A percentile compares a stretch with the other conserved stretches of the same genome.
phyloP scores from a whole-genome alignment of 2,888 invertebrate species.

The Drosophila kokeensis region DNA sequence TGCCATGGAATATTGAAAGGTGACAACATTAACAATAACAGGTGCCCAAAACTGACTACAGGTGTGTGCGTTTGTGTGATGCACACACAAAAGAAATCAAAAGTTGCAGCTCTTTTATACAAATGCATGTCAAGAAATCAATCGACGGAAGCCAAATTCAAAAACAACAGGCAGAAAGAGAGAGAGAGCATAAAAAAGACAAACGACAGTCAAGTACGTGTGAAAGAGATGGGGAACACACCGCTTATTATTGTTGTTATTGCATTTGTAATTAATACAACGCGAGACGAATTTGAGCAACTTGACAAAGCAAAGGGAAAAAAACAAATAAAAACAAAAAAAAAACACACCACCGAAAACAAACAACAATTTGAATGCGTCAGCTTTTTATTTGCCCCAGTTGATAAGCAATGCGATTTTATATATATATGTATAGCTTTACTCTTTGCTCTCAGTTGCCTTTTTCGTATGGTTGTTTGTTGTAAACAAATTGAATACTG shows the following conservation, averaged over 20 bases:
- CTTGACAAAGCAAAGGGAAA: slow-evolving; percentile 17
- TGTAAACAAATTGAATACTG: slow-evolving; percentile 38
- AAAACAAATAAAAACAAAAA: slow-evolving; percentile 23
- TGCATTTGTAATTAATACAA: slow-evolving; percentile 61
- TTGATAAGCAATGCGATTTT: slow-evolving; percentile 39
- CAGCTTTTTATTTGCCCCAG: slow-evolving; percentile 16
- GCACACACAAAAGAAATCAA: slow-evolving; percentile 22
- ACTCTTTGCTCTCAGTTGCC: slow-evolving; percentile 16
- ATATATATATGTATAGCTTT: slow-evolving; percentile 9
- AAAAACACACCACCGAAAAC: neutral
- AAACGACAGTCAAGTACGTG: slow-evolving; percentile 5
- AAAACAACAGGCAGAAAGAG: neutral
- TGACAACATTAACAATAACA: slow-evolving; percentile 13
- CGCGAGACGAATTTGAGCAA: slow-evolving; percentile 50
- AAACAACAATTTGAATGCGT: slow-evolving; percentile 17
- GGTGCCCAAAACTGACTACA: slow-evolving; percentile 16
- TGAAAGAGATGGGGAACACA: slow-evolving; percentile 24
- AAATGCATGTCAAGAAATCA: slow-evolving; percentile 10
- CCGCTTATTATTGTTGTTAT: slow-evolving; percentile 27
- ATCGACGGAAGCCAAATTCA: slow-evolving; percentile 20
- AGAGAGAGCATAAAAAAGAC: neutral
- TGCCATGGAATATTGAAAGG: neutral
- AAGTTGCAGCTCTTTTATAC: slow-evolving; percentile 36
- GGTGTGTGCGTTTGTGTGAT: neutral
- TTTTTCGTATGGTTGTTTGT: slow-evolving; percentile 4